A percentile compares a stretch with the other conserved stretches of the same genome.
phyloP scores from a whole-genome alignment of 2,113 vertebrate species.

The Cinclus mexicanus region DNA sequence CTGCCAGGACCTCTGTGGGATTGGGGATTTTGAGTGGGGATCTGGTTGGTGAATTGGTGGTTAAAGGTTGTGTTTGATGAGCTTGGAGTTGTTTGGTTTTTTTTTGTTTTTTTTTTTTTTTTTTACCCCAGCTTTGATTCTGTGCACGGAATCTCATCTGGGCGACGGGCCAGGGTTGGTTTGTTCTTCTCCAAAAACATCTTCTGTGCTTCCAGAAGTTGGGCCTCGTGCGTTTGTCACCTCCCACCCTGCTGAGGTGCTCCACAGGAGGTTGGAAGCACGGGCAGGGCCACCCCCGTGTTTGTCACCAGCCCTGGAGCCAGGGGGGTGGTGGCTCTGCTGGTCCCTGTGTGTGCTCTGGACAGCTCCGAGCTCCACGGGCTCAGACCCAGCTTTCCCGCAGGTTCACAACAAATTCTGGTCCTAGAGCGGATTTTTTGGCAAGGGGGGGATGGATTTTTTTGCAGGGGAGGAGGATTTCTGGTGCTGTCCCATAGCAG shows the following conservation, averaged over 20 bases:
- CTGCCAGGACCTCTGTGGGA: background rate
- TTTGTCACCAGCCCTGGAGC: background rate
- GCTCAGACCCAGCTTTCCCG: background rate
- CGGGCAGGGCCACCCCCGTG: background rate
- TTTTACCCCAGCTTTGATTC: too few species aligned
- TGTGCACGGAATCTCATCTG: background rate
- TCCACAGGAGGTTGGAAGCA: fast-evolving
- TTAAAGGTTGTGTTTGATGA: fast-evolving
- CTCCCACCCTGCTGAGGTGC: background rate
- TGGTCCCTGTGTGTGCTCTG: background rate
- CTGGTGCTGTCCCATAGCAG: background rate
- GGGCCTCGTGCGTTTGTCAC: fast-evolving
- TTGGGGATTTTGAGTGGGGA: background rate
- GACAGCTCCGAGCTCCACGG: background rate
- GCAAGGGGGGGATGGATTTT: fast-evolving
- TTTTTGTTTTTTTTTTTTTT: too few species aligned
- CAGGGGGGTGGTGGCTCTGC: fast-evolving
- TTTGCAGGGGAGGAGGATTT: background rate
- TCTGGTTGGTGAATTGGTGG: background rate
- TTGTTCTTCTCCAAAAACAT: background rate
- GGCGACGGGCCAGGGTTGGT: fast-evolving
- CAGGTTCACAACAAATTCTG: background rate
- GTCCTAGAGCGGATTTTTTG: background rate
- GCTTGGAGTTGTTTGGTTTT: background rate
- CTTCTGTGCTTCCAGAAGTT: background rate